Conservation (phyloP, 1,140 invertebrate genomes). For the Ctenoplectra terminalis region DNA sequence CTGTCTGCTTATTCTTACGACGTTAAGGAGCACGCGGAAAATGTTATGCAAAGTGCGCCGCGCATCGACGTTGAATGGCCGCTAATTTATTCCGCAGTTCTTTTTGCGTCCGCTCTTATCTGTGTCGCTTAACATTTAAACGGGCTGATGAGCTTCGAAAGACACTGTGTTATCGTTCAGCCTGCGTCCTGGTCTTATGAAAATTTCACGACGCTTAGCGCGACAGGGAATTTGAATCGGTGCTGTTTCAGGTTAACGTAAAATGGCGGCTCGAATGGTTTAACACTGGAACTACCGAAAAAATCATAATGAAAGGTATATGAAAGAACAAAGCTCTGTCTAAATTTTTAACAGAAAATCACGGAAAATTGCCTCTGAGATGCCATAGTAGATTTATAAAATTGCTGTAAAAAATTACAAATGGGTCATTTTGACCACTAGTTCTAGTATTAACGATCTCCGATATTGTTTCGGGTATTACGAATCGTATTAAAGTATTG, state of each 20-base stretch:
- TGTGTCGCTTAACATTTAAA: conserved; percentile 53
- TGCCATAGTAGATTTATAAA: too few species aligned
- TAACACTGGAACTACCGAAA: not conserved
- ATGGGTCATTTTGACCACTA: too few species aligned
- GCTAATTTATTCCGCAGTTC: conserved; percentile 61
- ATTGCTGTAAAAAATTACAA: too few species aligned
- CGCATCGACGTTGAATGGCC: conserved; percentile 56
- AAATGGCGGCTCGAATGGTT: not conserved
- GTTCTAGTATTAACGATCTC: too few species aligned
- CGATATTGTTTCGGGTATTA: too few species aligned
- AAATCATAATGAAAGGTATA: too few species aligned
- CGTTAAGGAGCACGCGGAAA: conserved; percentile 46
- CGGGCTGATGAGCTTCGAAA: conserved; percentile 44
- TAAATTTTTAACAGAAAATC: too few species aligned
- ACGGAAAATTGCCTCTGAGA: too few species aligned
- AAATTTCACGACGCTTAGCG: conserved; percentile 28
- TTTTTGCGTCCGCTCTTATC: conserved; percentile 26
- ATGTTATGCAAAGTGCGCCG: conserved; percentile 62
- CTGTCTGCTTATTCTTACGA: conserved; percentile 66
- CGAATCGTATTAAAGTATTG: too few species aligned
- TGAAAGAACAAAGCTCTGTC: too few species aligned
- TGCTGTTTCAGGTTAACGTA: not conserved
- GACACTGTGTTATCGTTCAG: conserved; percentile 40
- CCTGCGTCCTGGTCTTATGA: conserved; percentile 18
- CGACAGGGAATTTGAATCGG: conserved; percentile 6